Conservation (phyloP, 1,140 invertebrate genomes). For the Drosophila kikkawai region DNA sequence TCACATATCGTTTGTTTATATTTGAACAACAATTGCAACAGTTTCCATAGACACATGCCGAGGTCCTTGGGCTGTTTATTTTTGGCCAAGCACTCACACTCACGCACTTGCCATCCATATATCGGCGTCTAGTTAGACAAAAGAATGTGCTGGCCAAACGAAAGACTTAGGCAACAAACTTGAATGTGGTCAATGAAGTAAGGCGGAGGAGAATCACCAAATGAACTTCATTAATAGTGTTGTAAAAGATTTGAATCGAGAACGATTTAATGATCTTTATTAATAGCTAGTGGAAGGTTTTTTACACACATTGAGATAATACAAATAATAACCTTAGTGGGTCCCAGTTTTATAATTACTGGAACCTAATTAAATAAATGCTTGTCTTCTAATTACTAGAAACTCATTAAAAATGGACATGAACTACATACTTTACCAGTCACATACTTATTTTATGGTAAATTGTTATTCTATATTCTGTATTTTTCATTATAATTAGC, state of each 20-base stretch:
- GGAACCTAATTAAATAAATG: slow-evolving; percentile 6
- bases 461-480: neutral
- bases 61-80: slow-evolving; percentile 61
- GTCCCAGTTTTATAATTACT: neutral
- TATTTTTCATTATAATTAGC: neutral
- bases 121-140: slow-evolving; percentile 22
- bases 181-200: slow-evolving; percentile 32
- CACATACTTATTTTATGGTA: neutral
- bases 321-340: neutral
- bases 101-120: slow-evolving; percentile 1
- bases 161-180: slow-evolving; percentile 80
- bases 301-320: neutral
- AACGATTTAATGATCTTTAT: neutral
- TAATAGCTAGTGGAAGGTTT: neutral
- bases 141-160: slow-evolving; percentile 42
- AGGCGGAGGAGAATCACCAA: slow-evolving; percentile 29
- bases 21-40: slow-evolving; percentile 81
- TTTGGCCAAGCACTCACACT: slow-evolving; percentile 21
- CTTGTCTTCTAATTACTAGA: neutral
- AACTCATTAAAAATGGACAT: slow-evolving; percentile 1
- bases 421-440: slow-evolving; percentile 2
- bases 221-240: slow-evolving; percentile 14
- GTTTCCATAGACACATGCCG: slow-evolving; percentile 75
- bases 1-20: slow-evolving; percentile 66
- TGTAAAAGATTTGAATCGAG: neutral